A percentile compares a stretch with the other conserved stretches of the same genome.
Conservation (phyloP, 92 coral and sea anemone species). For the Phenganax subtilis region DNA sequence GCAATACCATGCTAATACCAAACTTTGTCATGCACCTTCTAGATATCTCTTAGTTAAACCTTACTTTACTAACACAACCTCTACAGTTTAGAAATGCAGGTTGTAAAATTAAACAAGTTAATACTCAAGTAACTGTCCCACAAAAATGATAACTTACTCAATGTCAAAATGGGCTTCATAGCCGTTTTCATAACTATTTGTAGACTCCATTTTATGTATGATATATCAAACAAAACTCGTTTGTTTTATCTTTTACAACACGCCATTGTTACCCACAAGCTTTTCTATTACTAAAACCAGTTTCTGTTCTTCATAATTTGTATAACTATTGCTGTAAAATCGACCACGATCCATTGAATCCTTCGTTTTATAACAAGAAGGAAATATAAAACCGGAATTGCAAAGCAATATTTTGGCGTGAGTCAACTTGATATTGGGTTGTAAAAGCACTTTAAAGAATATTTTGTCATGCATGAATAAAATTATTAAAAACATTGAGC, state of each 20-base stretch:
- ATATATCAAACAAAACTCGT: background rate
- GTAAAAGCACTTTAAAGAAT: background rate
- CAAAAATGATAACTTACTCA: background rate
- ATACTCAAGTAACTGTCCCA: background rate
- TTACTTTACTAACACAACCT: background rate
- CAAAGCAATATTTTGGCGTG: constrained; percentile 5
- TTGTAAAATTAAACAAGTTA: background rate
- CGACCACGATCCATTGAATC: constrained; percentile 17
- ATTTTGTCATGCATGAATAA: constrained; percentile 7
- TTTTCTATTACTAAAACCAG: constrained; percentile 20
- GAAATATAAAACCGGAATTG: background rate
- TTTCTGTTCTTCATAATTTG: background rate
- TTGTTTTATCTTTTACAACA: background rate
- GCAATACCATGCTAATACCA: background rate
- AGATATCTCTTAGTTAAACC: background rate
- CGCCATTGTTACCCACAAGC: background rate
- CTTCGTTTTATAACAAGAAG: background rate
- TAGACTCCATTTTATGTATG: background rate
- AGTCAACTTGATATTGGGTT: background rate
- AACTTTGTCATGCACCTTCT: background rate
- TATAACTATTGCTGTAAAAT: constrained; percentile 30
- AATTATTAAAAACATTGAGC: background rate
- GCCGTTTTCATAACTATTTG: background rate
- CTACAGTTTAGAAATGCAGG: background rate
- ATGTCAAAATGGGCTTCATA: background rate